phyloP scores from a whole-genome alignment of 2,888 invertebrate species.

The Sminthurides aquaticus region DNA sequence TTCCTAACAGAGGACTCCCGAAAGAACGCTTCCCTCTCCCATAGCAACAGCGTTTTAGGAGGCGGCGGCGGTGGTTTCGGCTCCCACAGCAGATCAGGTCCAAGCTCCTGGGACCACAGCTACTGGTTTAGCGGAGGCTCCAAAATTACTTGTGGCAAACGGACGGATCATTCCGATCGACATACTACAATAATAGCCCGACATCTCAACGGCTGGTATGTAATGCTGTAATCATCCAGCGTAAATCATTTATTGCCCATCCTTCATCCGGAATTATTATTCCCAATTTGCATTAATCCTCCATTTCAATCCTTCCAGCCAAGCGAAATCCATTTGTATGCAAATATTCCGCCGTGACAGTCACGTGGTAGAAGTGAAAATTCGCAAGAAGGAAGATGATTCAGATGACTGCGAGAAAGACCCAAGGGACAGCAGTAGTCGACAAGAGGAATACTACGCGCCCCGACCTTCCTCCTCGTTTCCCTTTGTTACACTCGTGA shows the following conservation, averaged over 20 bases:
- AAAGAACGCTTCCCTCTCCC: slow-evolving; percentile 43
- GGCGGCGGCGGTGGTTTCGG: too few species aligned
- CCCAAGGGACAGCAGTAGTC: slow-evolving; percentile 16
- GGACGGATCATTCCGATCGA: slow-evolving; percentile 35
- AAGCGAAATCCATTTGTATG: slow-evolving; percentile 72
- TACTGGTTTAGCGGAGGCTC: slow-evolving; percentile 32
- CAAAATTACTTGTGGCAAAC: slow-evolving; percentile 34
- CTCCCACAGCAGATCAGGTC: not conserved
- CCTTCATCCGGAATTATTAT: not conserved
- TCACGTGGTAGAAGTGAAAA: slow-evolving; percentile 64
- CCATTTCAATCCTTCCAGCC: slow-evolving; percentile 46
- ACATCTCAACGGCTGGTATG: slow-evolving; percentile 69
- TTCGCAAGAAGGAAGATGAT: slow-evolving; percentile 29
- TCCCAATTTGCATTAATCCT: too few species aligned
- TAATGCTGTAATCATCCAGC: slow-evolving; percentile 18
- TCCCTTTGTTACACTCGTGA: slow-evolving; percentile 36
- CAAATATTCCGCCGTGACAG: slow-evolving; percentile 62
- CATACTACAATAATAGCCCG: slow-evolving; percentile 58
- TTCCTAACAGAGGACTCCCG: slow-evolving; percentile 47
- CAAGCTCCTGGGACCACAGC: slow-evolving; percentile 24
- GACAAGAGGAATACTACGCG: slow-evolving; percentile 3
- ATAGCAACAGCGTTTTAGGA: not conserved
- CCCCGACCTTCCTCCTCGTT: slow-evolving; percentile 19
- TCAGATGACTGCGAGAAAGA: slow-evolving; percentile 48
- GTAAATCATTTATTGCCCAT: slow-evolving; percentile 26